These are phyloP conservation scores for Autographa gamma DNA, from an alignment of 2,888 invertebrate genomes.

Conservation along the genomic window DNA sequence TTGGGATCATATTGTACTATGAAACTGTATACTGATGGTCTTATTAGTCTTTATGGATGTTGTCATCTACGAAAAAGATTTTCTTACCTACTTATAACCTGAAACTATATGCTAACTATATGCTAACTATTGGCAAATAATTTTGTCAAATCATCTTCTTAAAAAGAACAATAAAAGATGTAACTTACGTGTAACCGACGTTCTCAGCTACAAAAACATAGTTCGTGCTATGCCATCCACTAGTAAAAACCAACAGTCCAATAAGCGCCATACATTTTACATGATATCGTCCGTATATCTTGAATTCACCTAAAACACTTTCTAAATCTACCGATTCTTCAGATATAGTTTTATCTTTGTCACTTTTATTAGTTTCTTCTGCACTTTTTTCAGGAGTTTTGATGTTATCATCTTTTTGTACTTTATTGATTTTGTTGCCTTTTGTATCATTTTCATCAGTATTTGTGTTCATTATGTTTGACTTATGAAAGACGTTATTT, in stretches of 20 bases:
- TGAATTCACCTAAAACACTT: constrained; percentile 49
- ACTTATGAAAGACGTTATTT: constrained; percentile 22
- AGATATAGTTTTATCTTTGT: not conserved
- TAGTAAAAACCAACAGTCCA: constrained; percentile 36
- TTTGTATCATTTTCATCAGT: constrained; percentile 7
- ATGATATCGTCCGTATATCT: constrained; percentile 54
- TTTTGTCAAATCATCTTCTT: too few relatives aligned
- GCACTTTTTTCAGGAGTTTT: not conserved
- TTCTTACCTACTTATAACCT: too few relatives aligned
- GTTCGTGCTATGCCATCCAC: constrained; percentile 45
- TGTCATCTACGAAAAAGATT: too few relatives aligned
- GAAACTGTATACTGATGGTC: too few relatives aligned
- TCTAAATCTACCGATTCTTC: constrained; percentile 36
- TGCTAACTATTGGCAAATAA: too few relatives aligned
- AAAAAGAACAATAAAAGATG: too few relatives aligned
- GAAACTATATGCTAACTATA: too few relatives aligned
- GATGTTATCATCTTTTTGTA: not conserved
- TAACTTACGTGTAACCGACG: constrained; percentile 42
- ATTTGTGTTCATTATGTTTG: constrained; percentile 17
- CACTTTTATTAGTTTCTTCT: not conserved
- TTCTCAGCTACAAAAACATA: constrained; percentile 56
- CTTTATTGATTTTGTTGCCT: not conserved
- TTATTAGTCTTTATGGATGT: too few relatives aligned
- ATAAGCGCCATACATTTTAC: constrained; percentile 43
- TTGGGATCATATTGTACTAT: too few relatives aligned